Evolutionary conservation across 2,888 invertebrate species (phyloP), one percentile per base, ranked within the genome.

Genomic region (Perithous albicinctus): DNA sequence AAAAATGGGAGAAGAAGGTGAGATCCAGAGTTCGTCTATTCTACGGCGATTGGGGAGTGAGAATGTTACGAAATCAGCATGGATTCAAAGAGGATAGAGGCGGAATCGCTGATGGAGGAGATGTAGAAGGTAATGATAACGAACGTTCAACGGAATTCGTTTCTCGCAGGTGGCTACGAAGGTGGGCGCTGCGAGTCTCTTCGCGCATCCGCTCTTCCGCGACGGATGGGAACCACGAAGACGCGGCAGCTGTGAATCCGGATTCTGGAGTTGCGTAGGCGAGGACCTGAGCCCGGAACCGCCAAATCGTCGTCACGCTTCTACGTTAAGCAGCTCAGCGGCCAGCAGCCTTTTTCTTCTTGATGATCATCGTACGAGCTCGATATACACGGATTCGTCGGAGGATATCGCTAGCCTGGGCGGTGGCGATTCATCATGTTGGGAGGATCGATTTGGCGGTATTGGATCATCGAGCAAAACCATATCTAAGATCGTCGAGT

Each of bases 221-320:
- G 92, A 92, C 38, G 91, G 92, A 2, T 92, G 92, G 92, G 92
- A 92, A 63, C 93, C 96, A n/a, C 94, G 95, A 38, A 93, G 97
- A 18, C 95, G 97, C 59, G 97, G 97, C 76, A 97, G 97, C 20
- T 97, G 97, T 91, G 98, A 98, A 92, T 97, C 97, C 86, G 98
- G 98, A 20, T 97, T 98, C 91, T 98, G 97, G 94, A 97, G 97
- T 74, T 97, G 97, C 87, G 96, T 97, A 84, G 97, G 97, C 89
- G 96, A 96, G 90, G 96, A 96, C 90, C 94, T 95, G 84, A 95
- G 95, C 78, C 93, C 93, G 0, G 92, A 92, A 54, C 92, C 92
- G 0, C 92, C 92, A 0, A 91, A 92, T 84, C 90, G 92, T 15
- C 89, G 92, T 0, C 92, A 92, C 74, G 89, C 92, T 0, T 92